Evolutionary conservation across 2,888 invertebrate genomes (phyloP), one percentile per base, ranked within the genome.

Genomic region (Tenthredo scrophulariae): DNA sequence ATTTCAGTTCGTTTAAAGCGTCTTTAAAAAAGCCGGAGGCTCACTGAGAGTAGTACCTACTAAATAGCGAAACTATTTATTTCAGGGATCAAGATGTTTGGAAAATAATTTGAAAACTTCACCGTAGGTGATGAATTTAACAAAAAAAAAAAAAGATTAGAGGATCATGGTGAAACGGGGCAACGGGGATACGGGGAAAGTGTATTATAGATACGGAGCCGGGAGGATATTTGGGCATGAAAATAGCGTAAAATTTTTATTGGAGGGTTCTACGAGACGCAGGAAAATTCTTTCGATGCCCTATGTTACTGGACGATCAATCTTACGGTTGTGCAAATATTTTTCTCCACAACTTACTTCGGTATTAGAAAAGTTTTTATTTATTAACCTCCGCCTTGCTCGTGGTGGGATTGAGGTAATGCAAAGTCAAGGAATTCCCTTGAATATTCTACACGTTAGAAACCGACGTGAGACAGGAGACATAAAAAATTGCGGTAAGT

Each of bases 301-400:
- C 26, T 46, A 75, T 46, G 29, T 50, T 26, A 15, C 46, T 75
- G 2, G 77, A 54, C 50, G 50, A 43, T 50, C 75, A 29, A 75
- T 50, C 50, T 54, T 26, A 75, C 50, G 33, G 26, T 33, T 29
- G 15, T 54, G n/a, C 29, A 54, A 46, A 46, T 74, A 26, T 74
- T 74, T 43, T 74, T 43, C 26, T 40, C 3, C 43, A 33, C 33
- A 40, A 43, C 22, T 74, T 22, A 10, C n/a, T n/a, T 40, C 43
- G 22, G n/a, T 74, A 74, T 74, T 74, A n/a, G 26, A 74, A 74
- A 74, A 74, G 43, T 43, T 74, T 26, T 43, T 74, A 74, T 74
- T 74, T 74, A 43, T 74, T 43, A 43, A 43, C n/a, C 22, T 0
- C 1, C 74, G 2, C 22, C 5, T 29, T 43, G 9, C 74, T 43